These are phyloP conservation scores for Popillia japonica DNA, from an alignment of 1,140 invertebrate genomes.

Conservation along the genomic window DNA sequence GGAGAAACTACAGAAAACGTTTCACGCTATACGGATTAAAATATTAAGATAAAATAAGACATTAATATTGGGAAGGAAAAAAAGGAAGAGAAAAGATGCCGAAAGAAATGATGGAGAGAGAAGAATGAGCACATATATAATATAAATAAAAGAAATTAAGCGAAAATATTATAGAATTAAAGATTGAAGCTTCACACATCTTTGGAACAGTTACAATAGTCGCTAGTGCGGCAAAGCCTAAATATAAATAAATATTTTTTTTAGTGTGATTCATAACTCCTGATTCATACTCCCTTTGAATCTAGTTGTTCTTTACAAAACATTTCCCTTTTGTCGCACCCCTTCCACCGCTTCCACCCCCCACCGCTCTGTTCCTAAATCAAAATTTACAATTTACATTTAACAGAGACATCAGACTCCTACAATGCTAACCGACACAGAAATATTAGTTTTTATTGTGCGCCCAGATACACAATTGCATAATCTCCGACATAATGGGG, in stretches of 20 bases:
- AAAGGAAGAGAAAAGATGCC: background rate
- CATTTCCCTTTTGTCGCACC: background rate
- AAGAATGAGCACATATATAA: too few relatives aligned
- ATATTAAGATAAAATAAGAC: conserved; percentile 41
- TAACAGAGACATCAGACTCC: conserved; percentile 37
- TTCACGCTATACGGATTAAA: conserved; percentile 41
- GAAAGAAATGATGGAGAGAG: background rate
- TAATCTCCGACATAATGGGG: conserved; percentile 42
- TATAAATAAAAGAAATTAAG: too few relatives aligned
- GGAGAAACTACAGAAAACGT: background rate
- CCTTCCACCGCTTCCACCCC: too few relatives aligned
- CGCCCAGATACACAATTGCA: conserved; percentile 37
- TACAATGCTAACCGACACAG: conserved; percentile 37
- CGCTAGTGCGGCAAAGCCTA: too few relatives aligned
- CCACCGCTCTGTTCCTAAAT: background rate
- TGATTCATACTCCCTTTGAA: too few relatives aligned
- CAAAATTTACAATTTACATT: conserved; percentile 32
- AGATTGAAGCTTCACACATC: too few relatives aligned
- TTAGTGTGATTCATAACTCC: too few relatives aligned
- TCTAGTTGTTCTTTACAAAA: too few relatives aligned
- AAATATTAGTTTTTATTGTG: conserved; percentile 44
- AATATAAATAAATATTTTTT: too few relatives aligned
- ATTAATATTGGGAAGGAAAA: conserved; percentile 34
- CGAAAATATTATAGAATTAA: too few relatives aligned
- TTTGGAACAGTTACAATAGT: too few relatives aligned